Base-by-base conservation (phyloP, 2,888 invertebrate genomes). In the Horisme vitalbata region DNA sequence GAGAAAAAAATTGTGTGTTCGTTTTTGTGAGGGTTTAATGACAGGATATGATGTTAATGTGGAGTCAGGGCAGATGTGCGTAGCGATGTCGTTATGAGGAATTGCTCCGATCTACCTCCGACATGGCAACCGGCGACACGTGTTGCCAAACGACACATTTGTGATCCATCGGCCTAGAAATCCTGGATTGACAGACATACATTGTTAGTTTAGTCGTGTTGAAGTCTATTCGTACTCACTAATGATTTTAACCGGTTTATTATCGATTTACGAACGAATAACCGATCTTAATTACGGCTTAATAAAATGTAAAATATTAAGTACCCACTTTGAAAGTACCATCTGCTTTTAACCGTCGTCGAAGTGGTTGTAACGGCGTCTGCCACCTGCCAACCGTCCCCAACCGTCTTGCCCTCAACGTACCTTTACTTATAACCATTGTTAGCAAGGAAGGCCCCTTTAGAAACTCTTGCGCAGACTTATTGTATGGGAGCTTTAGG, bases 31-130 rank as follows among this genome's bases (percentile, higher is more conserved):
- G 68, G 74, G 73, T 77, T 75, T 85, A 84, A 86, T 83, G 86
- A 81, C 87, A 83, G 85, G 85, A 86, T 85, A 80, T 75, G 76
- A 75, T 76, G 79, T 74, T 79, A 76, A 81, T 78, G 77, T 59
- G 61, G 46, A 64, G 69, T 68, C 69, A 63, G 75, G 68, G 75
- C 85, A 85, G 81, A 86, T 85, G 85, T 84, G 85, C 81, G 72
- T 78, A 79, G 68, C 61, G 35, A 45, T 75, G 78, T 75, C 74
- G 72, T 66, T 64, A 62, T 63, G 68, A 74, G 72, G 71, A 75
- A 79, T 75, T 68, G 71, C 72, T 73, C 77, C 77, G 75, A 69
- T 70, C 69, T 69, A 74, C 74, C 66, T 68, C 65, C 68, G 70
- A 71, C 69, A 64, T 65, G 61, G 64, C 60, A 68, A 65, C 71